These are phyloP conservation scores for Abrostola tripartita DNA, from an alignment of 2,888 invertebrate species.

Conservation along the genomic window DNA sequence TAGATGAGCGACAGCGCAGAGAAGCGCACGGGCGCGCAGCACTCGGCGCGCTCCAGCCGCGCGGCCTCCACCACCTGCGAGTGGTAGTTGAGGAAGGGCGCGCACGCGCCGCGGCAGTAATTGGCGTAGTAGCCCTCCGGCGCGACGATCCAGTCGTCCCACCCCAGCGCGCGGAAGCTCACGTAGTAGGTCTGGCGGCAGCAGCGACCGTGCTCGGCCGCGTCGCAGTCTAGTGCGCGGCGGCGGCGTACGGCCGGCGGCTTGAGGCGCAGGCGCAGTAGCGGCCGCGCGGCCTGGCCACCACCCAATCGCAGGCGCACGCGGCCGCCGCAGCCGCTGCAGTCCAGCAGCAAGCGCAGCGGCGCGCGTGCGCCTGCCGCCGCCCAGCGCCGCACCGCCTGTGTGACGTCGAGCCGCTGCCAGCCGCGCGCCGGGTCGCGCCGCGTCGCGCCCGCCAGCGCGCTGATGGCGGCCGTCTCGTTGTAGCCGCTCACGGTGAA, in stretches of 20 bases:
- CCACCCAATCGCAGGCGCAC: slow-evolving; percentile 90
- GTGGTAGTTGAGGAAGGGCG: slow-evolving; percentile 95
- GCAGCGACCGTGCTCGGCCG: slow-evolving; percentile 87
- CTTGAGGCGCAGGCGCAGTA: slow-evolving; percentile 93
- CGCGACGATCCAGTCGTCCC: slow-evolving; percentile 98
- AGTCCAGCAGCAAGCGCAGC: slow-evolving; percentile 94
- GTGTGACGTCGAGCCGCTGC: slow-evolving; percentile 95
- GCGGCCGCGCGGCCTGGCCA: slow-evolving; percentile 92
- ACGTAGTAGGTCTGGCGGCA: slow-evolving; percentile 97
- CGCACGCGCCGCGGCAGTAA: slow-evolving; percentile 97
- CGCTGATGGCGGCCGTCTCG: slow-evolving; percentile 83
- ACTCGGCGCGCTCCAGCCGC: slow-evolving; percentile 95
- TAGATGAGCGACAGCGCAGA: slow-evolving; percentile 97
- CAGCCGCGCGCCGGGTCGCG: slow-evolving; percentile 91
- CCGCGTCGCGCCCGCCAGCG: slow-evolving; percentile 86
- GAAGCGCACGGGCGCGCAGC: slow-evolving; percentile 97
- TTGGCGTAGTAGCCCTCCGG: slow-evolving; percentile 97
- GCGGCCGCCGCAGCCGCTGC: slow-evolving; percentile 93
- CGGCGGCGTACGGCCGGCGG: slow-evolving; percentile 92
- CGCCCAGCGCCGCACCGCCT: slow-evolving; percentile 92
- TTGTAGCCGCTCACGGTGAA: slow-evolving; percentile 90
- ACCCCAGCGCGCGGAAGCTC: slow-evolving; percentile 96
- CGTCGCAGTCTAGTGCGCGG: slow-evolving; percentile 94
- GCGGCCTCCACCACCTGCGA: slow-evolving; percentile 97
- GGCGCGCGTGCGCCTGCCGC: slow-evolving; percentile 84